phyloP scores from a whole-genome alignment of 2,888 invertebrate species.

The Polyommatus iphigenia region DNA sequence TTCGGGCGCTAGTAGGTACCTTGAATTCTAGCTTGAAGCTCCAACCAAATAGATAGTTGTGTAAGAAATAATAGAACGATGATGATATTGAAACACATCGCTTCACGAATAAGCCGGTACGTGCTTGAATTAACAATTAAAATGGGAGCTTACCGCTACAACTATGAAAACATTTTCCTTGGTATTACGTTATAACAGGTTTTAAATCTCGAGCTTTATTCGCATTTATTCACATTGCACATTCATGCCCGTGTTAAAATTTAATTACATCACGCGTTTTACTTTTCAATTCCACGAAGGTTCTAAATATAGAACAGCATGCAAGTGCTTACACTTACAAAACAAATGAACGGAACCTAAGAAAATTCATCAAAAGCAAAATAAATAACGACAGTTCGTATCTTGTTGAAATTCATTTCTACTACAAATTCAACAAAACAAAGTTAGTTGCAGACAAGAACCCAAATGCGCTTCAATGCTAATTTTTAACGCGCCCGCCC shows the following conservation, averaged over 20 bases:
- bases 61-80: constrained; percentile 20
- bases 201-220: constrained; percentile 10
- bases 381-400: too few species aligned
- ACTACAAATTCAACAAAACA: too few species aligned
- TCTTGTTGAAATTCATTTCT: too few species aligned
- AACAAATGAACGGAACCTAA: neutral
- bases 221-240: constrained; percentile 3
- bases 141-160: constrained; percentile 11
- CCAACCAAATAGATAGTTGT: neutral
- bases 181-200: constrained; percentile 16
- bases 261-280: constrained; percentile 1
- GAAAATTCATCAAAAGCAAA: neutral
- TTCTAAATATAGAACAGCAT: neutral
- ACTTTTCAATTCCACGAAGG: neutral
- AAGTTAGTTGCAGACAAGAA: neutral
- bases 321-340: neutral
- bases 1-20: neutral
- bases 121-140: constrained; percentile 26
- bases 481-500: neutral
- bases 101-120: constrained; percentile 19
- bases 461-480: too few species aligned
- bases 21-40: neutral
- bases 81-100: neutral
- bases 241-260: constrained; percentile 9
- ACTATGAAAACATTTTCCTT: constrained; percentile 21